These are phyloP conservation scores for Euplexia lucipara DNA, from an alignment of 2,888 invertebrate species.

Conservation along the genomic window DNA sequence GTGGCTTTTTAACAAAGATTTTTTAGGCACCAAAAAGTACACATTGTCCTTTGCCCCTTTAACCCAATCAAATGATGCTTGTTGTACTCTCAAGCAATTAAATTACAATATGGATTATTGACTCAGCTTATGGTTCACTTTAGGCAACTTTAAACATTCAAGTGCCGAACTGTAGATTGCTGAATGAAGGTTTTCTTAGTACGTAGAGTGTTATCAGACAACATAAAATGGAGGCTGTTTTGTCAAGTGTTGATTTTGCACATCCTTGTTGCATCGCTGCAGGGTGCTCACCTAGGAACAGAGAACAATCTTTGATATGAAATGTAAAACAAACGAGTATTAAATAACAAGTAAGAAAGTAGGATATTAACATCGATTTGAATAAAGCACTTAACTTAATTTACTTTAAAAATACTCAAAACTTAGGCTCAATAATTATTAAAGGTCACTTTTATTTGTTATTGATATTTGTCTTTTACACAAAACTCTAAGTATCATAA, in stretches of 20 bases:
- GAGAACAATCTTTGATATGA: conserved; percentile 23
- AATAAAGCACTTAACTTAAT: conserved; percentile 33
- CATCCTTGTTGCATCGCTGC: conserved; percentile 89
- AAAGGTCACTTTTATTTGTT: neutral
- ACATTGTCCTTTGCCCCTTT: conserved; percentile 32
- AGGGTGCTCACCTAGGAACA: conserved; percentile 84
- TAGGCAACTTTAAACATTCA: conserved; percentile 67
- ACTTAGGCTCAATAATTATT: neutral
- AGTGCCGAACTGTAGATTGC: conserved; percentile 76
- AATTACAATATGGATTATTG: conserved; percentile 50
- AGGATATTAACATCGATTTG: conserved; percentile 1
- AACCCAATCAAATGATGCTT: conserved; percentile 33
- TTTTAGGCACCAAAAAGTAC: conserved; percentile 48
- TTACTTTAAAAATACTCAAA: neutral
- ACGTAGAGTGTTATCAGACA: conserved; percentile 74
- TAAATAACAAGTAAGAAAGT: neutral
- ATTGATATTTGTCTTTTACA: neutral
- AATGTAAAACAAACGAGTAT: neutral
- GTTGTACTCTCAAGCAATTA: conserved; percentile 30
- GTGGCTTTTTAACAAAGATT: conserved; percentile 41
- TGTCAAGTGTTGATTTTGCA: conserved; percentile 82
- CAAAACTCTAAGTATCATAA: neutral
- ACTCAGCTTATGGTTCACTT: conserved; percentile 36
- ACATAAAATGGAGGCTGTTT: conserved; percentile 76
- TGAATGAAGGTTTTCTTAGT: conserved; percentile 70